phyloP scores from a whole-genome alignment of 2,888 invertebrate genomes.

The Drosophila falleni region DNA sequence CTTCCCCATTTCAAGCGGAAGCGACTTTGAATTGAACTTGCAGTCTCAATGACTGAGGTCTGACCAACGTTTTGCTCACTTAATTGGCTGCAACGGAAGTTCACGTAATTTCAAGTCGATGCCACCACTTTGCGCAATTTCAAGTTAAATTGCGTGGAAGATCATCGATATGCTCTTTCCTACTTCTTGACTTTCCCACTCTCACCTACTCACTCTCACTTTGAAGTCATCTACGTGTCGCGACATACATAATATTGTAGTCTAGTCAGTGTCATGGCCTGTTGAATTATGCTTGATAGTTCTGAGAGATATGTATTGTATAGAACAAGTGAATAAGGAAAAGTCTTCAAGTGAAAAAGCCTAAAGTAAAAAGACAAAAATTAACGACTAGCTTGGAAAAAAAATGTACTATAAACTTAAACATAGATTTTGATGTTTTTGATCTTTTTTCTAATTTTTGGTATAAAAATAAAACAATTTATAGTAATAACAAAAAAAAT shows the following conservation, averaged over 20 bases:
- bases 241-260: constrained; percentile 16
- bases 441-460: too few species aligned
- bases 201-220: neutral
- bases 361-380: neutral
- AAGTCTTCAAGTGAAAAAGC: neutral
- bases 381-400: too few species aligned
- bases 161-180: constrained; percentile 56
- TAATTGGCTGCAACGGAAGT: constrained; percentile 75
- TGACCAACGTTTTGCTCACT: constrained; percentile 52
- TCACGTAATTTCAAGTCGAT: constrained; percentile 64
- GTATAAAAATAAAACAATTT: too few species aligned
- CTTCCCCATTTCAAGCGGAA: constrained; percentile 48
- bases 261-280: constrained; percentile 35
- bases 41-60: constrained; percentile 14
- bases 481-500: too few species aligned
- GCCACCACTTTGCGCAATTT: constrained; percentile 39
- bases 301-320: neutral
- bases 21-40: constrained; percentile 14
- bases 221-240: constrained; percentile 32
- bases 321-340: constrained; percentile 13
- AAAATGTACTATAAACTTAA: too few species aligned
- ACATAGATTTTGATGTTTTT: too few species aligned
- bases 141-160: constrained; percentile 70
- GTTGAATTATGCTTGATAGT: constrained; percentile 34
- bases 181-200: too few species aligned